phyloP scores from a whole-genome alignment of 2,888 invertebrate species.

The Hypena proboscidalis region DNA sequence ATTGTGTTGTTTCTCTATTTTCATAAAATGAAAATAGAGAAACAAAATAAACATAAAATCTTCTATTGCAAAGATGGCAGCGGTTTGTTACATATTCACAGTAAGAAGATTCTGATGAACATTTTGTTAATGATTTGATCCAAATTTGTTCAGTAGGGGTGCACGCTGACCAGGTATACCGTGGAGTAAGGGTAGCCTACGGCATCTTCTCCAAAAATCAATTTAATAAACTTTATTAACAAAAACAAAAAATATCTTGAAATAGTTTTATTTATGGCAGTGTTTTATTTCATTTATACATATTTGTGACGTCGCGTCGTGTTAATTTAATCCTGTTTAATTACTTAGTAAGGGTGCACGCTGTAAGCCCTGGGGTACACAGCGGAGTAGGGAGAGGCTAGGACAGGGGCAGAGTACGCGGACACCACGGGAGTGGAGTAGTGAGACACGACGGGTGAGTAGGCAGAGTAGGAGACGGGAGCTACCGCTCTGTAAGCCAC shows the following conservation, averaged over 20 bases:
- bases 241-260: no score
- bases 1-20: no score
- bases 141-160: slow-evolving; percentile 4
- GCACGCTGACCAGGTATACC: slow-evolving; percentile 59
- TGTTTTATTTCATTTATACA: no score
- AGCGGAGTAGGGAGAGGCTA: slow-evolving; percentile 34
- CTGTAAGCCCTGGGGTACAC: slow-evolving; percentile 63
- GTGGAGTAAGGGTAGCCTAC: slow-evolving; percentile 33
- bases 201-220: background rate
- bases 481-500: slow-evolving; percentile 41
- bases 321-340: background rate
- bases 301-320: no score
- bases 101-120: no score
- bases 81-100: no score
- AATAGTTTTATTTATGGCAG: no score
- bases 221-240: background rate
- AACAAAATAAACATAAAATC: no score
- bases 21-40: no score
- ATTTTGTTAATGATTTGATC: no score
- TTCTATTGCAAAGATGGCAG: no score
- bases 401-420: slow-evolving; percentile 42
- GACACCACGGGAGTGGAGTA: slow-evolving; percentile 50
- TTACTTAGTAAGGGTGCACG: slow-evolving; percentile 60
- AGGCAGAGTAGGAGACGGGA: background rate
- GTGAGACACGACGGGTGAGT: slow-evolving; percentile 37